Conservation (phyloP, 2,113 vertebrate genomes). For the Malurus elegans region DNA sequence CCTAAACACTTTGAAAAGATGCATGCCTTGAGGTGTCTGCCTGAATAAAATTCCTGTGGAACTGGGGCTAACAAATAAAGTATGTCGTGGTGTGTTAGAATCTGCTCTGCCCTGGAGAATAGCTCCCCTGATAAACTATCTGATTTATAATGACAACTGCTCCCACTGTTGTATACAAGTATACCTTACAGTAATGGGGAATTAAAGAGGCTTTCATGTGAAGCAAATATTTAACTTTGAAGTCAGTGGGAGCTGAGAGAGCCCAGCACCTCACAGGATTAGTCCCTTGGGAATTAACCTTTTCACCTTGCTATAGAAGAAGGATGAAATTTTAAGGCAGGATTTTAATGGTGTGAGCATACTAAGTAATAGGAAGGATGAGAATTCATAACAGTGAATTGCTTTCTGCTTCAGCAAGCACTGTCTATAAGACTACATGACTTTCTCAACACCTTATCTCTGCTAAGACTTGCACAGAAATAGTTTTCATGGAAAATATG, state of each 20-base stretch:
- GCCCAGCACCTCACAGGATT: slow-evolving; percentile 52
- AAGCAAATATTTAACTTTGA: slow-evolving; percentile 68
- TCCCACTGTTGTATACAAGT: slow-evolving; percentile 68
- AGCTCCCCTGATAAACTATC: slow-evolving; percentile 51
- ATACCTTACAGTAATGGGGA: slow-evolving; percentile 70
- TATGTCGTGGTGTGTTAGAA: slow-evolving; percentile 62
- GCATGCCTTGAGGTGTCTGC: slow-evolving; percentile 62
- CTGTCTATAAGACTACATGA: not conserved
- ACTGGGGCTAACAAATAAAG: slow-evolving; percentile 58
- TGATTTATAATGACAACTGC: slow-evolving; percentile 59
- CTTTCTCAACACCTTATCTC: not conserved
- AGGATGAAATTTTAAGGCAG: slow-evolving; percentile 38
- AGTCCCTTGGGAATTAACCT: slow-evolving; percentile 63
- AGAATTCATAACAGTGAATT: not conserved
- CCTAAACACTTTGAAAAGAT: slow-evolving; percentile 63
- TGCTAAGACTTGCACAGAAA: not conserved
- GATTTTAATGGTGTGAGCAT: not conserved
- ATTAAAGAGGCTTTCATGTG: slow-evolving; percentile 72
- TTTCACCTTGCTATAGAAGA: slow-evolving; percentile 56
- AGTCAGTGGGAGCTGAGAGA: slow-evolving; percentile 41
- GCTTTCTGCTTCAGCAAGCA: not conserved
- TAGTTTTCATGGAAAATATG: not conserved
- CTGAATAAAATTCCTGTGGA: slow-evolving; percentile 58
- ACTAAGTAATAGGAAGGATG: not conserved
- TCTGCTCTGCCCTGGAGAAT: slow-evolving; percentile 42